Percentiles rank a stretch among this genome's conserved stretches.
Conservation (phyloP, 2,113 vertebrate species). For the Myotis davidii region DNA sequence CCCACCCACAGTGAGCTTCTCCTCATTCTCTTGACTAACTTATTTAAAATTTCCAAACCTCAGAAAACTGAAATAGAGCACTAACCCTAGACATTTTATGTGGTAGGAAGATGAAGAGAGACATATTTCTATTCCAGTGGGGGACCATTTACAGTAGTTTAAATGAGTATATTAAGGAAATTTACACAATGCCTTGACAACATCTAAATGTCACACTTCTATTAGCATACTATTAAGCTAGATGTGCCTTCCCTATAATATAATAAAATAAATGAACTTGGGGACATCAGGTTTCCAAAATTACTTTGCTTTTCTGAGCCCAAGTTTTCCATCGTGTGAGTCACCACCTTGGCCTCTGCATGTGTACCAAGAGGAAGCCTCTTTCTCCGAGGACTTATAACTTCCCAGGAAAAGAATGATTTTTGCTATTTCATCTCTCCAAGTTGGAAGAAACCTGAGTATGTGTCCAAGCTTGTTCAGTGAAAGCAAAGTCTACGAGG, state of each 20-base stretch:
- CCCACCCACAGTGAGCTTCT: conserved; percentile 24
- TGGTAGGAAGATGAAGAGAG: neutral
- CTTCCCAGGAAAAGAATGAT: neutral
- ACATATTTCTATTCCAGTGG: neutral
- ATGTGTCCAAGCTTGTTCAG: neutral
- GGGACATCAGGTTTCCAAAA: conserved; percentile 9
- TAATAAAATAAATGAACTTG: neutral
- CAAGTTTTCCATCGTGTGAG: neutral
- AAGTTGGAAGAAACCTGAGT: neutral
- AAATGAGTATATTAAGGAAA: neutral
- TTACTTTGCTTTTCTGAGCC: neutral
- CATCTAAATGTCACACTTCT: neutral
- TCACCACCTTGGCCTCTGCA: neutral
- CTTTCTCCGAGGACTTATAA: neutral
- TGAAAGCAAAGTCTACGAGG: neutral
- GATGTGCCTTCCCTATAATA: neutral
- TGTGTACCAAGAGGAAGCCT: neutral
- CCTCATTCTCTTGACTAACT: conserved; percentile 34
- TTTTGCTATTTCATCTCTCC: neutral
- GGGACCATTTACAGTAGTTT: neutral
- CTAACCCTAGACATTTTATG: conserved; percentile 45
- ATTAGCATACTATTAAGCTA: neutral
- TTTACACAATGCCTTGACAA: neutral
- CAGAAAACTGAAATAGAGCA: neutral
- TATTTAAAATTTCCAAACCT: conserved; percentile 58